Evolutionary conservation across 2,113 vertebrate genomes (phyloP).

Genomic region (Notothenia rossii): DNA sequence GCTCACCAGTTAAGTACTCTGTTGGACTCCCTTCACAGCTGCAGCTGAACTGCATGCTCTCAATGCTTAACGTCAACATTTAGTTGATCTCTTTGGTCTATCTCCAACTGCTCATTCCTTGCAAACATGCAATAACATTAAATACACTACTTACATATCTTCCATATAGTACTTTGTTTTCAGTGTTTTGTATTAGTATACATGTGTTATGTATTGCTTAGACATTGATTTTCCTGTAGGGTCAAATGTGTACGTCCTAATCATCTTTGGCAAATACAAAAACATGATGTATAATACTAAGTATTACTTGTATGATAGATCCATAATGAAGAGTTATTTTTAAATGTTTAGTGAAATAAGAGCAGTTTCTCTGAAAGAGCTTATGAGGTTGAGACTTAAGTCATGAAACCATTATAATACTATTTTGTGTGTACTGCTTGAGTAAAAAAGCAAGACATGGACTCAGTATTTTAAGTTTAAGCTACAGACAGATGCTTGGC

Average conservation of each 20-base stretch:
- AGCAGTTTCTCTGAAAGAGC: background rate
- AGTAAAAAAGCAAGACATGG: background rate
- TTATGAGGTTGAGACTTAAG: background rate
- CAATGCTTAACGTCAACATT: background rate
- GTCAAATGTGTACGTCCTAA: background rate
- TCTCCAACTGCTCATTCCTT: too few relatives aligned
- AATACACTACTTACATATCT: too few relatives aligned
- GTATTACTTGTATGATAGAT: background rate
- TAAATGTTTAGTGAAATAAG: background rate
- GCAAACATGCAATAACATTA: too few relatives aligned
- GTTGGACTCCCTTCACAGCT: conserved; percentile 13
- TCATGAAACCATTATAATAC: background rate
- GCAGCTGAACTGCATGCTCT: conserved; percentile 1
- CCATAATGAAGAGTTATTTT: background rate
- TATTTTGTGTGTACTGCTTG: background rate
- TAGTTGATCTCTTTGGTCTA: background rate
- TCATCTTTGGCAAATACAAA: background rate
- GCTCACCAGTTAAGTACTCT: background rate
- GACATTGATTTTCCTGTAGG: too few relatives aligned
- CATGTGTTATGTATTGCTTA: too few relatives aligned
- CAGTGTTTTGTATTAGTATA: background rate
- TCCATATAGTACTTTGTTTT: too few relatives aligned
- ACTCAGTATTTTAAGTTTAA: background rate
- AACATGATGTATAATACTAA: too few relatives aligned
- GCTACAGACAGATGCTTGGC: background rate